A percentile compares a stretch with the other conserved stretches of the same genome.
Evolutionary conservation across 1,140 invertebrate species (phyloP).

Genomic region (Metaphire vulgaris): DNA sequence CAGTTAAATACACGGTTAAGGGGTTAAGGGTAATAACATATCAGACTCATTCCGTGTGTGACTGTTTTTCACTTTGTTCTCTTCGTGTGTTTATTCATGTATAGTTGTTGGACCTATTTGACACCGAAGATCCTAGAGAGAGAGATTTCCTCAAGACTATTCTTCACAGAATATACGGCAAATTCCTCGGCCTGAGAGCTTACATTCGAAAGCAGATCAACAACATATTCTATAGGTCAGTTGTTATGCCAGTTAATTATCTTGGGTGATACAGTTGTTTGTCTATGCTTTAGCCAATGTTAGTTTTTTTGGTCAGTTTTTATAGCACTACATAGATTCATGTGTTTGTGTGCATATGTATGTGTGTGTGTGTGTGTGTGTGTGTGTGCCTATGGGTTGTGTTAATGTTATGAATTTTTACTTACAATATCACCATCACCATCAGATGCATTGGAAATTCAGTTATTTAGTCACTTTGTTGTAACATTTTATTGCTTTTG

Average conservation of each 20-base stretch:
- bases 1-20: too few species aligned
- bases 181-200: slow-evolving; percentile 52
- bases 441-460: too few species aligned
- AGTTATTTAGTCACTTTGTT: too few species aligned
- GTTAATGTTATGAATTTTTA: background rate
- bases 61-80: too few species aligned
- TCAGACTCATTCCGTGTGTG: too few species aligned
- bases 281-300: background rate
- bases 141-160: slow-evolving; percentile 54
- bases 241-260: background rate
- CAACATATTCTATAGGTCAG: slow-evolving; percentile 54
- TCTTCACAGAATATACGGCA: slow-evolving; percentile 54
- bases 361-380: background rate
- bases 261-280: background rate
- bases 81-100: slow-evolving; percentile 23
- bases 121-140: slow-evolving; percentile 54
- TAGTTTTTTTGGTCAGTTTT: background rate
- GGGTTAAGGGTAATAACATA: too few species aligned
- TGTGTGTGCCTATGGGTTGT: background rate
- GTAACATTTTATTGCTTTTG: too few species aligned
- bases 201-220: slow-evolving; percentile 55
- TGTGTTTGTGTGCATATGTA: background rate
- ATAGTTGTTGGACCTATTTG: slow-evolving; percentile 53
- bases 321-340: background rate
- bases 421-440: too few species aligned